A percentile compares a stretch with the other conserved stretches of the same genome.
These are phyloP conservation scores for Cyphomyrus plagiostoma DNA, from an alignment of 2,113 vertebrate genomes.

Conservation along the genomic window DNA sequence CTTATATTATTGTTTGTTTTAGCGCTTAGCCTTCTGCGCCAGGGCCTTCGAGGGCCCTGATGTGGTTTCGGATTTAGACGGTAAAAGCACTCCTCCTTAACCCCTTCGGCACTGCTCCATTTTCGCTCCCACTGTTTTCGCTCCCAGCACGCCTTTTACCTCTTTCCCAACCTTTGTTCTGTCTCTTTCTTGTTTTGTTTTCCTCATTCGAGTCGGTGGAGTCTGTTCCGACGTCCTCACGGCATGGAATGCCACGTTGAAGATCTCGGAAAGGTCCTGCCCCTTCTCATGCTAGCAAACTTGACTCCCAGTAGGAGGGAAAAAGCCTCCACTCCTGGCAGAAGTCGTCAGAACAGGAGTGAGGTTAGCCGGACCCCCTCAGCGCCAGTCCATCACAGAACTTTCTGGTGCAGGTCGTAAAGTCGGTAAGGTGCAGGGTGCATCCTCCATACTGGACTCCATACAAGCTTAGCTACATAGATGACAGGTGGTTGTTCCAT, in stretches of 20 bases:
- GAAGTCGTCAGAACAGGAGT: neutral
- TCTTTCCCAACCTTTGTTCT: neutral
- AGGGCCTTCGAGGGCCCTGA: conserved; percentile 19
- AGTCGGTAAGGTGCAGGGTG: neutral
- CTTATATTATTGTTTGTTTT: conserved; percentile 41
- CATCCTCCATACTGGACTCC: no score
- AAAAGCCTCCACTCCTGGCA: neutral
- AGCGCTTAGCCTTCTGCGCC: conserved; percentile 7
- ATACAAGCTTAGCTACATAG: no score
- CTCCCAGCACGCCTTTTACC: neutral
- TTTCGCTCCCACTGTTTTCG: neutral
- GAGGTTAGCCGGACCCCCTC: neutral
- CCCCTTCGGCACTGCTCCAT: neutral
- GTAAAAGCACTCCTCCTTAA: conserved; percentile 15
- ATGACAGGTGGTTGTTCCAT: no score
- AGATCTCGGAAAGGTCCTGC: neutral
- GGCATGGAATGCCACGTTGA: neutral
- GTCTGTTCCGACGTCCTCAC: neutral
- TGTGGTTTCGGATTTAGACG: conserved; percentile 29
- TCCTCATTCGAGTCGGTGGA: neutral
- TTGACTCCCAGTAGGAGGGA: neutral
- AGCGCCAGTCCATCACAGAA: neutral
- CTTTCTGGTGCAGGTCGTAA: neutral
- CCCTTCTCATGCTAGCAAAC: neutral
- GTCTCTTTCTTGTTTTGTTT: neutral